Conservation (phyloP, 2,888 invertebrate species). For the Callyntrura sp. region DNA sequence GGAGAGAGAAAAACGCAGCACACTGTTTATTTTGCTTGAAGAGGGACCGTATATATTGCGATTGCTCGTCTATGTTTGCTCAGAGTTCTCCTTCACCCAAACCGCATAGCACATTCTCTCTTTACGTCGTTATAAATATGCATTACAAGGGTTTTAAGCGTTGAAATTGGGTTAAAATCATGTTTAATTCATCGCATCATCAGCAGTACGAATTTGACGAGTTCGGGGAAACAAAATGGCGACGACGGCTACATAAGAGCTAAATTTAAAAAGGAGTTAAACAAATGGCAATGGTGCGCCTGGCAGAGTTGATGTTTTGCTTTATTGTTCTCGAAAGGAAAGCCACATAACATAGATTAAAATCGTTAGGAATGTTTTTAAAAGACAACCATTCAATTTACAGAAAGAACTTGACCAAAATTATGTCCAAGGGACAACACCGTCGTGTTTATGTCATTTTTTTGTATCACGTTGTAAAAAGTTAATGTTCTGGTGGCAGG, state of each 20-base stretch:
- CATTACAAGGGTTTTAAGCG: slow-evolving; percentile 55
- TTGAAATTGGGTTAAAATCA: slow-evolving; percentile 57
- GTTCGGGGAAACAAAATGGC: background rate
- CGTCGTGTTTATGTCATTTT: no score
- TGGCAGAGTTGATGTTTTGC: background rate
- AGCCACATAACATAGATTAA: no score
- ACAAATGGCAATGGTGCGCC: no score
- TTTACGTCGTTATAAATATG: slow-evolving; percentile 35
- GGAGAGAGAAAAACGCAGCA: background rate
- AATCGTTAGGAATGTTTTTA: no score
- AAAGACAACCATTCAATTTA: no score
- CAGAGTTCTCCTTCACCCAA: background rate
- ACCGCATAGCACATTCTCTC: slow-evolving; percentile 17
- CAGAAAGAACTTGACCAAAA: no score
- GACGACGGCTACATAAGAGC: background rate
- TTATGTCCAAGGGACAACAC: no score
- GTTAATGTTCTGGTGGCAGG: no score
- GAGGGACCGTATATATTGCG: background rate
- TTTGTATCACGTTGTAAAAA: no score
- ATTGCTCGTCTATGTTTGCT: background rate
- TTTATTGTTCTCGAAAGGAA: no score
- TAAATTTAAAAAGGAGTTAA: background rate
- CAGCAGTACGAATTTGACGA: background rate
- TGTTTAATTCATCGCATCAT: slow-evolving; percentile 62
- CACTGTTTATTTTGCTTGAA: slow-evolving; percentile 16